phyloP scores from a whole-genome alignment of 2,888 invertebrate species.

The Tenthredo livida region DNA sequence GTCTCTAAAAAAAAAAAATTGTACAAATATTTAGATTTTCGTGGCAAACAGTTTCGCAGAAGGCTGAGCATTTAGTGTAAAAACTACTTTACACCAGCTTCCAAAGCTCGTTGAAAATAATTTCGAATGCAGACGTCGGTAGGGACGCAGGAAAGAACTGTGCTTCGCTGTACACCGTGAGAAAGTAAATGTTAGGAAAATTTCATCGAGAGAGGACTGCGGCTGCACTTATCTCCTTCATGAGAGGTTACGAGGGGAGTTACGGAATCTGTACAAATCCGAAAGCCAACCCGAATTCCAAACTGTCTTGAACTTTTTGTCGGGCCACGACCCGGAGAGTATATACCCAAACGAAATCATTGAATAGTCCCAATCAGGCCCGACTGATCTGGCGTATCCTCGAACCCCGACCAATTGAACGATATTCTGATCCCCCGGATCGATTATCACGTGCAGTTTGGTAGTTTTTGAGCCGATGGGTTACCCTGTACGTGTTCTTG shows the following conservation, averaged over 20 bases:
- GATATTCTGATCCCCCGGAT: slow-evolving; percentile 12
- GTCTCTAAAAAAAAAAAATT: neutral
- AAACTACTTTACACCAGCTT: neutral
- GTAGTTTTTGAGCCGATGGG: neutral
- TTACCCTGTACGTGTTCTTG: neutral
- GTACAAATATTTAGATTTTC: neutral
- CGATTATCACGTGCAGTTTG: slow-evolving; percentile 41
- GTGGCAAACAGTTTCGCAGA: neutral
- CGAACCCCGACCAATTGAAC: slow-evolving; percentile 37
- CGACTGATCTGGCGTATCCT: slow-evolving; percentile 66
- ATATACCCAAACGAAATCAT: slow-evolving; percentile 60
- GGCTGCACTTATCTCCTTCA: slow-evolving; percentile 31
- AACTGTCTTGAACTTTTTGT: slow-evolving; percentile 30
- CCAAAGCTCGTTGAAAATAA: neutral
- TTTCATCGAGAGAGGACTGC: slow-evolving; percentile 43
- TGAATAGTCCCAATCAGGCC: slow-evolving; percentile 74
- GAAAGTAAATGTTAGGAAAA: slow-evolving; percentile 13
- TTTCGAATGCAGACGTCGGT: neutral
- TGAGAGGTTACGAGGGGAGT: slow-evolving; percentile 17
- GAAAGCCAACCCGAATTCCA: slow-evolving; percentile 44
- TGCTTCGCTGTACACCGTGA: slow-evolving; percentile 24
- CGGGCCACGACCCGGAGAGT: slow-evolving; percentile 55
- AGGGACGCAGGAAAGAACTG: neutral
- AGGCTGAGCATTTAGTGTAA: neutral
- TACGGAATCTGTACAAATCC: slow-evolving; percentile 9